Evolutionary conservation across 2,888 invertebrate species (phyloP).

Genomic region (Serrognathus titanus): DNA sequence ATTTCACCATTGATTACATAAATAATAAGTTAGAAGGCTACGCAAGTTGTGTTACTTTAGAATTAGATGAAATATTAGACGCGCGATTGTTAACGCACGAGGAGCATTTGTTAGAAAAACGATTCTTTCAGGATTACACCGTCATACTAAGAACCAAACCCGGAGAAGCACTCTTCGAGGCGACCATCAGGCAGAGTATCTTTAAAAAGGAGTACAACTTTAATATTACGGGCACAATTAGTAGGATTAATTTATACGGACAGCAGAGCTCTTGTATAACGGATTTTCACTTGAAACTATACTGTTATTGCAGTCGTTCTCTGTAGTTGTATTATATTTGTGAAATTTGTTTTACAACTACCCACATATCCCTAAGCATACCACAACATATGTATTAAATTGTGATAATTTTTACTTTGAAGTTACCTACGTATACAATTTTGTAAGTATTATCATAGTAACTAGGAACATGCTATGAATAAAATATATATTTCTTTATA

Average conservation of each 20-base stretch:
- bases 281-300: constrained; percentile 71
- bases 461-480: no score
- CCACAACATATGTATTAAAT: no score
- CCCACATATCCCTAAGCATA: no score
- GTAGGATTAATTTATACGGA: constrained; percentile 77
- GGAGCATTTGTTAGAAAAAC: constrained; percentile 40
- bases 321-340: no score
- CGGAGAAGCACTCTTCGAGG: constrained; percentile 74
- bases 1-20: constrained; percentile 61
- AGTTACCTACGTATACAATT: no score
- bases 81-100: constrained; percentile 61
- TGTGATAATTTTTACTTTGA: no score
- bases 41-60: constrained; percentile 64
- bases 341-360: no score
- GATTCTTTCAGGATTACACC: constrained; percentile 60
- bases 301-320: constrained; percentile 54
- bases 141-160: constrained; percentile 63
- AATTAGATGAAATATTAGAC: constrained; percentile 60
- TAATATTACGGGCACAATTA: constrained; percentile 65
- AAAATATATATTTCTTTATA: no score
- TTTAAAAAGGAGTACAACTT: constrained; percentile 1
- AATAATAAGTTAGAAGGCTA: constrained; percentile 61
- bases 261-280: constrained; percentile 74
- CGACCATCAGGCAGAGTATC: constrained; percentile 58
- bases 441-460: no score